Percentiles rank a stretch among this genome's conserved stretches.
Evolutionary conservation across 1,140 invertebrate species (phyloP).

Genomic region (Pogonomyrmex californicus): DNA sequence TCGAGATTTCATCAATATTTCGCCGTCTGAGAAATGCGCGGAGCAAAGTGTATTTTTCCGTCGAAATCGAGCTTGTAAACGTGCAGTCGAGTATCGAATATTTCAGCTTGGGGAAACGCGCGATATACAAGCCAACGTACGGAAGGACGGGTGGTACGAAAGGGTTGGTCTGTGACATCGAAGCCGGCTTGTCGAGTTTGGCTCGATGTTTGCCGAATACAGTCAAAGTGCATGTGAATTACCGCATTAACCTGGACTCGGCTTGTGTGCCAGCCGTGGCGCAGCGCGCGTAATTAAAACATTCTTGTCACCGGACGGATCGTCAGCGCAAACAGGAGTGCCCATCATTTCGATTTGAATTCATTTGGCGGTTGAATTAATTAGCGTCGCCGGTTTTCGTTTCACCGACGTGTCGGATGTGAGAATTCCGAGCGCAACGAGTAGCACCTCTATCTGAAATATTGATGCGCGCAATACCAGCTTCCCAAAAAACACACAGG

Average conservation of each 20-base stretch:
- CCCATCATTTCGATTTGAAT: conserved; percentile 78
- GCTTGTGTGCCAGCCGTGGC: conserved; percentile 64
- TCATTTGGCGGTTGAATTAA: conserved; percentile 71
- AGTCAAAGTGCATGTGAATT: conserved; percentile 86
- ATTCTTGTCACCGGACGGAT: conserved; percentile 78
- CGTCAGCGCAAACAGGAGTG: conserved; percentile 71
- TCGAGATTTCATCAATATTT: conserved; percentile 40
- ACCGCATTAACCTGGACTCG: conserved; percentile 82
- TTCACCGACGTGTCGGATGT: conserved; percentile 18
- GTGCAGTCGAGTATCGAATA: conserved; percentile 62
- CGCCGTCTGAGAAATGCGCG: conserved; percentile 21
- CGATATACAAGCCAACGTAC: conserved; percentile 55
- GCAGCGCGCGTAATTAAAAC: conserved; percentile 81
- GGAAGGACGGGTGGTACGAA: conserved; percentile 30
- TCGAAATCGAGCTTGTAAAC: conserved; percentile 34
- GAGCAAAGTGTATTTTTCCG: conserved; percentile 44
- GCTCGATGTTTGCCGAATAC: conserved; percentile 82
- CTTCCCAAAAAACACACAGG: conserved; percentile 23
- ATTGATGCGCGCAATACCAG: conserved; percentile 45
- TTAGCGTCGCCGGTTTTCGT: conserved; percentile 59
- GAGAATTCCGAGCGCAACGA: conserved; percentile 24
- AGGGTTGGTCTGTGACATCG: conserved; percentile 73
- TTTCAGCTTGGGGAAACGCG: conserved; percentile 65
- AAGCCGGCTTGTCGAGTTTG: conserved; percentile 81
- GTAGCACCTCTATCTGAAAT: conserved; percentile 60